Conservation (phyloP, 2,888 invertebrate species). For the Caenorhabditis sp. region DNA sequence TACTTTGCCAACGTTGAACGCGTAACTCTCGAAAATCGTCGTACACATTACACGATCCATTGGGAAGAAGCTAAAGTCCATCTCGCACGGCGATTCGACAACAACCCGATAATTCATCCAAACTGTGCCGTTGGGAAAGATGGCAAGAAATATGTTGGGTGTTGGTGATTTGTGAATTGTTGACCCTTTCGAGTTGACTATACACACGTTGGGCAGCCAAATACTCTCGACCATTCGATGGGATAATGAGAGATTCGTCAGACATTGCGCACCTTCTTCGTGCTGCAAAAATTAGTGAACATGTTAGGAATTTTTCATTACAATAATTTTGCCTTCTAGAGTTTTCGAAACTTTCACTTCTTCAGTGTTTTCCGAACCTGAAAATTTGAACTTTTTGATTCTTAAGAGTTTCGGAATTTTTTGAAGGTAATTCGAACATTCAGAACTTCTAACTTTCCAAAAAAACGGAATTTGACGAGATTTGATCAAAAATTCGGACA, state of each 20-base stretch:
- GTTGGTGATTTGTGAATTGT: slow-evolving; percentile 67
- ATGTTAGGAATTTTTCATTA: not conserved
- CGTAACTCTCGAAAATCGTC: slow-evolving; percentile 69
- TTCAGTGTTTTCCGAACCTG: no score
- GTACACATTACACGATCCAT: slow-evolving; percentile 69
- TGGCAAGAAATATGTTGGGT: slow-evolving; percentile 70
- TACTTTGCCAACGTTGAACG: slow-evolving; percentile 70
- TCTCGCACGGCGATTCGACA: slow-evolving; percentile 69
- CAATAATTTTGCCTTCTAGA: not conserved
- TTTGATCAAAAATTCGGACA: no score
- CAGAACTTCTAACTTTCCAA: no score
- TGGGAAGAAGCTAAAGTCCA: slow-evolving; percentile 67
- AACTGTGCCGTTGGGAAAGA: slow-evolving; percentile 70
- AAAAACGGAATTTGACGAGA: no score
- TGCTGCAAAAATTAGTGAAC: slow-evolving; percentile 43
- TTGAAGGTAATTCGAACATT: no score
- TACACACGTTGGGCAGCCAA: slow-evolving; percentile 69
- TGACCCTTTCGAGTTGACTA: slow-evolving; percentile 62
- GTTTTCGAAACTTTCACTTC: no score
- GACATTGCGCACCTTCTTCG: slow-evolving; percentile 68
- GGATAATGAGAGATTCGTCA: slow-evolving; percentile 67
- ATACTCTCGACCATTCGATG: slow-evolving; percentile 66
- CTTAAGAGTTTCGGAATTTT: no score
- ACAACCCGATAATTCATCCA: slow-evolving; percentile 65
- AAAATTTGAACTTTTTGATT: no score